These are phyloP conservation scores for Daktulosphaira vitifoliae DNA, from an alignment of 1,140 invertebrate species.

Conservation along the genomic window DNA sequence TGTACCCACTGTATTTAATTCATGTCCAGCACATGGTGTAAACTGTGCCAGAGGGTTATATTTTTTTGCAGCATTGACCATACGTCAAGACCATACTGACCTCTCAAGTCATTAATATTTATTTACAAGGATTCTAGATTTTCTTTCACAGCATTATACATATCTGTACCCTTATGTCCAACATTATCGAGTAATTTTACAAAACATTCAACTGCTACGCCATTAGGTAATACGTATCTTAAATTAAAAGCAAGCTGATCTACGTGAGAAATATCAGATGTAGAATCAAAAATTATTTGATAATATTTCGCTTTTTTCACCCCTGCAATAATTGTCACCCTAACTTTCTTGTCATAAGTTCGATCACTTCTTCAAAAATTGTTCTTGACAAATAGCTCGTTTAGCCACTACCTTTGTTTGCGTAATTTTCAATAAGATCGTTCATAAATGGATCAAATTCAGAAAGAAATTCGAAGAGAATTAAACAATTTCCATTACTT, in stretches of 20 bases:
- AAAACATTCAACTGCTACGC: slow-evolving; percentile 9
- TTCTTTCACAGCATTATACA: no score
- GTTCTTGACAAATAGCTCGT: slow-evolving; percentile 41
- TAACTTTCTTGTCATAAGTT: slow-evolving; percentile 37
- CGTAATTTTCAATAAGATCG: slow-evolving; percentile 38
- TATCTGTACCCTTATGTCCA: slow-evolving; percentile 15
- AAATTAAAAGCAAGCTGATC: slow-evolving; percentile 28
- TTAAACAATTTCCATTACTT: slow-evolving; percentile 38
- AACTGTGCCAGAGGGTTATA: no score
- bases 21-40: no score
- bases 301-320: slow-evolving; percentile 24
- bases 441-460: slow-evolving; percentile 43
- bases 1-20: no score
- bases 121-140: no score
- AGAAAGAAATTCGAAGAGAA: slow-evolving; percentile 40
- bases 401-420: slow-evolving; percentile 40
- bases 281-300: slow-evolving; percentile 17
- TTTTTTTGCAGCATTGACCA: no score
- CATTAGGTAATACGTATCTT: slow-evolving; percentile 20
- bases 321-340: slow-evolving; percentile 38
- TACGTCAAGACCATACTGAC: no score
- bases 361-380: slow-evolving; percentile 42
- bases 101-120: no score
- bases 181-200: background rate
- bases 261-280: slow-evolving; percentile 19